These are phyloP conservation scores for Spisula subtruncata DNA, from an alignment of 2,888 invertebrate species.

Conservation along the genomic window DNA sequence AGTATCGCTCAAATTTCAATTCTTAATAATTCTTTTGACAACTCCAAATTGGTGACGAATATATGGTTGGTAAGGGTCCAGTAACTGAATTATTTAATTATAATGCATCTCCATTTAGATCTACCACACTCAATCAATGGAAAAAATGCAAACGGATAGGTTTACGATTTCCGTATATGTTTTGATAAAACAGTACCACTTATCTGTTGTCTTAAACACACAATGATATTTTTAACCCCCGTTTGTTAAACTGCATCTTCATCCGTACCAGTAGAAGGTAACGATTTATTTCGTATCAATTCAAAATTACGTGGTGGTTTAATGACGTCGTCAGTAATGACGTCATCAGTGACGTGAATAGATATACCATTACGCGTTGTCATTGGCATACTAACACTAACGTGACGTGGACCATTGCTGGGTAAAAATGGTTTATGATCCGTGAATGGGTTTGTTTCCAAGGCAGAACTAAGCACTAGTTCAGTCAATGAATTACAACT, in stretches of 20 bases:
- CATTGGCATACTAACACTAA: slow-evolving; percentile 17
- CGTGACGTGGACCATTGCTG: not conserved
- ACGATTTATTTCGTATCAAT: slow-evolving; percentile 2
- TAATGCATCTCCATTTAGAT: too few relatives aligned
- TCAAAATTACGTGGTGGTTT: slow-evolving; percentile 13
- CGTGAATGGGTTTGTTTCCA: slow-evolving; percentile 10
- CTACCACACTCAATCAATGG: too few relatives aligned
- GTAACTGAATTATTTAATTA: too few relatives aligned
- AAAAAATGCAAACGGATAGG: too few relatives aligned
- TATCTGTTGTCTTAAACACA: too few relatives aligned
- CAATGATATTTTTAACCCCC: too few relatives aligned
- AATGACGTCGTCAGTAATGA: not conserved
- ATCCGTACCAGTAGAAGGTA: not conserved
- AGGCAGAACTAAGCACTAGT: not conserved
- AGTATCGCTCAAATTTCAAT: too few relatives aligned
- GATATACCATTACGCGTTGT: slow-evolving; percentile 18
- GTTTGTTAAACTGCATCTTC: slow-evolving; percentile 15
- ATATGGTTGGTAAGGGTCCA: too few relatives aligned
- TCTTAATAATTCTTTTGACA: too few relatives aligned
- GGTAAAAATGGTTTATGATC: not conserved
- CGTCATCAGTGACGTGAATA: not conserved
- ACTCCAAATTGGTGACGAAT: too few relatives aligned
- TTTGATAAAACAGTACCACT: too few relatives aligned
- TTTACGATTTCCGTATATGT: too few relatives aligned
- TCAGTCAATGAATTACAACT: slow-evolving; percentile 31